Evolutionary conservation across 2,888 invertebrate species (phyloP).

Genomic region (Stegana nigrithorax): DNA sequence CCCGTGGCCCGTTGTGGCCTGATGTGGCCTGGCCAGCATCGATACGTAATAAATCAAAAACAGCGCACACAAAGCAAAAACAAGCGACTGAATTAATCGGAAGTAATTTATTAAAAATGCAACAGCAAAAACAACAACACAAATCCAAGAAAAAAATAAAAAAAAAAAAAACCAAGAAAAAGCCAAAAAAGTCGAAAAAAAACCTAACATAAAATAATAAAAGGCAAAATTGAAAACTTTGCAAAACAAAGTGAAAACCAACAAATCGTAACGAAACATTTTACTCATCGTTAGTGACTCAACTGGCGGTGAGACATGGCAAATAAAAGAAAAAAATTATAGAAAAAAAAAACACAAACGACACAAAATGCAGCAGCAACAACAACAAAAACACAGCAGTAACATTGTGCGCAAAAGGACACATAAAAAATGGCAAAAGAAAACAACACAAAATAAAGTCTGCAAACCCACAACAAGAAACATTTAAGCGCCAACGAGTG

Average conservation of each 20-base stretch:
- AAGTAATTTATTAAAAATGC: no score
- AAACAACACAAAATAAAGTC: background rate
- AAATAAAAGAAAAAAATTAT: background rate
- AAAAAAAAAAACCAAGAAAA: background rate
- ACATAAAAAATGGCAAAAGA: background rate
- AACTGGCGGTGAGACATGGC: constrained; percentile 6
- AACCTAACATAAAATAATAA: background rate
- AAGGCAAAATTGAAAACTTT: background rate
- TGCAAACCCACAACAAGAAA: background rate
- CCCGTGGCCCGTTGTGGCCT: no score
- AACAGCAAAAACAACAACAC: no score
- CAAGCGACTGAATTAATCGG: no score
- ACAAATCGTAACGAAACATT: constrained; percentile 16
- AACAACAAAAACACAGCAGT: background rate
- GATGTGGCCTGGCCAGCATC: no score
- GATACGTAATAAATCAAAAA: no score
- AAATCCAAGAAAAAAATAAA: background rate
- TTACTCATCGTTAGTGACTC: constrained; percentile 19
- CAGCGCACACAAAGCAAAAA: no score
- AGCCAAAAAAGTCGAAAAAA: background rate
- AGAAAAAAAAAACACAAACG: background rate
- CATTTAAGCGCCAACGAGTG: background rate
- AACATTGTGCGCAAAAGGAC: background rate
- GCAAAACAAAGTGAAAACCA: constrained; percentile 3
- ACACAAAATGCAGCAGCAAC: no score